Conservation (phyloP, 1,140 invertebrate genomes). For the Notospermus geniculatus region DNA sequence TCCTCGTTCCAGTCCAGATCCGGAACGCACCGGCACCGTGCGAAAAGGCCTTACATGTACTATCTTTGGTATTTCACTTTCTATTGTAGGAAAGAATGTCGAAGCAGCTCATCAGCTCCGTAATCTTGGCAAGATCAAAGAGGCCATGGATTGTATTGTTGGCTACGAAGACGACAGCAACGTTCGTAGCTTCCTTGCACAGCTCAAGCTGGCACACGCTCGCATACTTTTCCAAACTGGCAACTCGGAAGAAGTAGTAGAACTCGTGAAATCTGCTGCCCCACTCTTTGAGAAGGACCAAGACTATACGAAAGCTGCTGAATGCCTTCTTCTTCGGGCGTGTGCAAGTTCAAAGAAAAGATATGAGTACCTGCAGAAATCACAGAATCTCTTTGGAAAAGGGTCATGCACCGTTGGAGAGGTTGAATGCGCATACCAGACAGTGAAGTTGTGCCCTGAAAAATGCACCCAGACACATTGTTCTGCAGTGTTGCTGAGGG, state of each 20-base stretch:
- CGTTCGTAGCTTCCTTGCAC: constrained; percentile 22
- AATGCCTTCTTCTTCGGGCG: constrained; percentile 13
- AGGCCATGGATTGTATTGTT: constrained; percentile 26
- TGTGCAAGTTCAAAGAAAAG: too few species aligned
- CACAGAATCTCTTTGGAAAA: too few species aligned
- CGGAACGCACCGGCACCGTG: too few species aligned
- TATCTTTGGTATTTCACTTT: background rate
- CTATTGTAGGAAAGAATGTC: constrained; percentile 22
- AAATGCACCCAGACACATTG: too few species aligned
- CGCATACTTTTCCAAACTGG: background rate
- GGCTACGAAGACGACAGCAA: constrained; percentile 7
- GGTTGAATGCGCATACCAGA: too few species aligned
- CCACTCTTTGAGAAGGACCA: constrained; percentile 12
- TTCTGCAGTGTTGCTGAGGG: too few species aligned
- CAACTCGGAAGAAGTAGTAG: constrained; percentile 9
- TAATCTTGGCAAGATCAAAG: constrained; percentile 17
- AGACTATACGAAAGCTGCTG: constrained; percentile 11
- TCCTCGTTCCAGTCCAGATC: too few species aligned
- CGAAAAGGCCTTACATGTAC: background rate
- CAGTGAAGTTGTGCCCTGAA: too few species aligned
- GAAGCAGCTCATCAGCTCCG: constrained; percentile 26
- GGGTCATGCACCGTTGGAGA: too few species aligned
- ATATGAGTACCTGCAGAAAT: too few species aligned
- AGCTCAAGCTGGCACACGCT: constrained; percentile 20
- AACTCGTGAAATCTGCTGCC: constrained; percentile 13